A percentile compares a stretch with the other conserved stretches of the same genome.
Conservation (phyloP, 2,113 vertebrate genomes). For the Pagrus major region DNA sequence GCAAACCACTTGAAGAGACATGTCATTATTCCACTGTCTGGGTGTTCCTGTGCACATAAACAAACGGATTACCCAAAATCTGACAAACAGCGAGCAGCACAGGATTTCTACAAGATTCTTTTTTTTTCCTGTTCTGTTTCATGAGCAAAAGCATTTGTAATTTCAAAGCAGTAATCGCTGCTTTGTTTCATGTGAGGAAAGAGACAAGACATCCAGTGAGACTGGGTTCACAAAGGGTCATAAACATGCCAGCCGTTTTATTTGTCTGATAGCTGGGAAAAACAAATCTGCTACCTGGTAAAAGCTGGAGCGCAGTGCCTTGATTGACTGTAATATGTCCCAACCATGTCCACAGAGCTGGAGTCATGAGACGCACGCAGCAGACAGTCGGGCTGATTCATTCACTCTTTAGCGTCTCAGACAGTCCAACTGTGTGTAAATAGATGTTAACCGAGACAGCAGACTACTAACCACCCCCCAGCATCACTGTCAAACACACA, state of each 20-base stretch:
- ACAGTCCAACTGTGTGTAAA: slow-evolving; percentile 70
- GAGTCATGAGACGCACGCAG: slow-evolving; percentile 53
- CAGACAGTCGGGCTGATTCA: slow-evolving; percentile 64
- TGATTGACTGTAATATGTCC: slow-evolving; percentile 48
- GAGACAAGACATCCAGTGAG: slow-evolving; percentile 25
- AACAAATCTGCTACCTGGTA: slow-evolving; percentile 37
- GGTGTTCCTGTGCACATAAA: slow-evolving; percentile 64
- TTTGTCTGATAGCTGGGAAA: slow-evolving; percentile 47
- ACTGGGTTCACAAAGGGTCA: slow-evolving; percentile 49
- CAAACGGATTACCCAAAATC: slow-evolving; percentile 67
- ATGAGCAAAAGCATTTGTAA: slow-evolving; percentile 24
- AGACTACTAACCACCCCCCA: slow-evolving; percentile 53
- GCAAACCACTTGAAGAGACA: slow-evolving; percentile 63
- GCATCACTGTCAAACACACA: slow-evolving; percentile 17
- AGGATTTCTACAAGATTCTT: slow-evolving; percentile 16
- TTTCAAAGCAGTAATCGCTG: slow-evolving; percentile 56
- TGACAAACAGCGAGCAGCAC: slow-evolving; percentile 50
- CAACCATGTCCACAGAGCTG: slow-evolving; percentile 23
- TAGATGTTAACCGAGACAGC: slow-evolving; percentile 71
- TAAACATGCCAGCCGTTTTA: slow-evolving; percentile 44
- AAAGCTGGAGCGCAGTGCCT: slow-evolving; percentile 17
- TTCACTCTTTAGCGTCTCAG: slow-evolving; percentile 68
- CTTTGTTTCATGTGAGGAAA: slow-evolving; percentile 31
- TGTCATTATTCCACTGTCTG: slow-evolving; percentile 64
- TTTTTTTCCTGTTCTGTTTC: background rate